Evolutionary conservation across 2,888 invertebrate genomes (phyloP).

Genomic region (Agonopterix arenella): DNA sequence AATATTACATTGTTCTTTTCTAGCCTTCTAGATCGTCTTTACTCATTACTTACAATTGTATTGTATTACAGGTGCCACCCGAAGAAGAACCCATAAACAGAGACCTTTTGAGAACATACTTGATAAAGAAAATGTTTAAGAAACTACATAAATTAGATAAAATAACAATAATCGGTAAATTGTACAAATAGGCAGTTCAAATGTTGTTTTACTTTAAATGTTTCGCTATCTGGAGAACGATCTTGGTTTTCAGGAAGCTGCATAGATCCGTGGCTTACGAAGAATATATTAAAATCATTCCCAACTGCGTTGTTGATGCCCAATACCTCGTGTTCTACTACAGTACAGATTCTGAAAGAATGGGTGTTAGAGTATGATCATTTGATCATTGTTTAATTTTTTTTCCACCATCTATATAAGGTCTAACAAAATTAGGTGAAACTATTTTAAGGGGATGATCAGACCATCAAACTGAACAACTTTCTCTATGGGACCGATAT

Average conservation of each 20-base stretch:
- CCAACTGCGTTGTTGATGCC: conserved; percentile 40
- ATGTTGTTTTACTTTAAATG: too few species aligned
- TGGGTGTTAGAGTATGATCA: conserved; percentile 37
- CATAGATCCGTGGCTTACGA: conserved; percentile 46
- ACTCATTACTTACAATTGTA: too few species aligned
- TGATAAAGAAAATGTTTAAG: conserved; percentile 35
- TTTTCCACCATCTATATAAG: too few species aligned
- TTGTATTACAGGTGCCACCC: conserved; percentile 27
- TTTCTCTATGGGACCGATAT: too few species aligned
- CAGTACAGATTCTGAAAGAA: conserved; percentile 33
- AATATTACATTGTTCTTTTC: too few species aligned
- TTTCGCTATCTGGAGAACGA: background rate
- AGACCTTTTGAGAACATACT: conserved; percentile 25
- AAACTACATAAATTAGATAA: conserved; percentile 38
- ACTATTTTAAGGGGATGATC: too few species aligned
- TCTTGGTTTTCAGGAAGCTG: conserved; percentile 36
- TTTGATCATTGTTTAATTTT: too few species aligned
- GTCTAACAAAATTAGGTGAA: too few species aligned
- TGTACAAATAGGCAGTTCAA: too few species aligned
- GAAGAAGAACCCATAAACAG: conserved; percentile 25
- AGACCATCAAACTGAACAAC: too few species aligned
- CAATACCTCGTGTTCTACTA: conserved; percentile 35
- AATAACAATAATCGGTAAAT: conserved; percentile 46
- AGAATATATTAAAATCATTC: conserved; percentile 36
- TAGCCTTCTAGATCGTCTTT: too few species aligned